Percentiles rank a stretch among this genome's conserved stretches.
Evolutionary conservation across 2,888 invertebrate genomes (phyloP).

Genomic region (Hypercompe scribonia): DNA sequence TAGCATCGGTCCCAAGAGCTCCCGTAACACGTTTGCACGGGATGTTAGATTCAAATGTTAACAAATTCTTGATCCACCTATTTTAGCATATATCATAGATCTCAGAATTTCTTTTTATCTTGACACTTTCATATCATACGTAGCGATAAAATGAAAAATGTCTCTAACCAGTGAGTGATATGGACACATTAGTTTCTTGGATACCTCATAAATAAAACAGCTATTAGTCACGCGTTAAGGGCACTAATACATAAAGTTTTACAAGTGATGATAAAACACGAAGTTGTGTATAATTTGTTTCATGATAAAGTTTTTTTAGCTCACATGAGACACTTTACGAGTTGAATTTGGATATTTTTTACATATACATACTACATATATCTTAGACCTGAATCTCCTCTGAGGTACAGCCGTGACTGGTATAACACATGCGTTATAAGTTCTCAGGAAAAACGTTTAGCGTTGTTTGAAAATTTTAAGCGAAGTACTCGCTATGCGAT

Average conservation of each 20-base stretch:
- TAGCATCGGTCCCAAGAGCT: no score
- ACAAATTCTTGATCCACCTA: no score
- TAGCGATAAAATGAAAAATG: conserved; percentile 43
- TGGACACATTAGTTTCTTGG: conserved; percentile 50
- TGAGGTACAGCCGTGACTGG: background rate
- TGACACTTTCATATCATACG: conserved; percentile 33
- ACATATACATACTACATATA: background rate
- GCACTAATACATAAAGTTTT: conserved; percentile 40
- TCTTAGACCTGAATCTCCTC: background rate
- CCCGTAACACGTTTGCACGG: no score
- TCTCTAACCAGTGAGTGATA: conserved; percentile 55
- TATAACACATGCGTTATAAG: background rate
- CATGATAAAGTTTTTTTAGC: conserved; percentile 3
- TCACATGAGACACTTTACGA: background rate
- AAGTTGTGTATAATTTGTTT: conserved; percentile 10
- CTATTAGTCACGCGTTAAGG: conserved; percentile 51
- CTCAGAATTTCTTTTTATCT: background rate
- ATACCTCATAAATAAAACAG: conserved; percentile 59
- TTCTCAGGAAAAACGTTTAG: background rate
- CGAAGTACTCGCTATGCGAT: background rate
- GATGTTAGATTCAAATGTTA: no score
- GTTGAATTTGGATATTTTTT: background rate
- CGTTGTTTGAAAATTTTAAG: background rate
- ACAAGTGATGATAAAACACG: conserved; percentile 33
- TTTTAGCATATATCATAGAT: background rate